These are phyloP conservation scores for Dryas iulia DNA, from an alignment of 1,140 invertebrate species.

Conservation along the genomic window DNA sequence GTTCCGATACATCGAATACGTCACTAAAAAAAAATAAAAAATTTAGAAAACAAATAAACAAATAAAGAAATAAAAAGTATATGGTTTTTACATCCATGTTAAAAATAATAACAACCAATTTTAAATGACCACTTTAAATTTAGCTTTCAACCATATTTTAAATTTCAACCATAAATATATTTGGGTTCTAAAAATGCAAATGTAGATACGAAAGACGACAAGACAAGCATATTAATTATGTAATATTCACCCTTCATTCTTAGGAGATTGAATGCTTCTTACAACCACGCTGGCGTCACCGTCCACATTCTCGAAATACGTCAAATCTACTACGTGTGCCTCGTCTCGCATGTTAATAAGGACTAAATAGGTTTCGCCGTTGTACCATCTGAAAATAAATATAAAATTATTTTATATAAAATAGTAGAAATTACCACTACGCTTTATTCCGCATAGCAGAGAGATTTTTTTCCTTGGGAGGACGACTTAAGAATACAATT, in stretches of 20 bases:
- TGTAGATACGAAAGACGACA: background rate
- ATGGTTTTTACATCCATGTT: background rate
- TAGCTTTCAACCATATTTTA: background rate
- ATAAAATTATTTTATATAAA: background rate
- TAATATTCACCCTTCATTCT: slow-evolving; percentile 69
- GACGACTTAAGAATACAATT: too few species aligned
- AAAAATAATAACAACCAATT: too few species aligned
- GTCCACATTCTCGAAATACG: slow-evolving; percentile 63
- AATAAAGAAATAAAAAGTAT: too few species aligned
- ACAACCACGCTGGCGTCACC: slow-evolving; percentile 73
- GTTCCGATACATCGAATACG: slow-evolving; percentile 35
- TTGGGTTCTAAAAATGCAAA: background rate
- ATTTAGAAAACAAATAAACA: too few species aligned
- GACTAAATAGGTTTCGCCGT: slow-evolving; percentile 50
- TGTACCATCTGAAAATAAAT: slow-evolving; percentile 56
- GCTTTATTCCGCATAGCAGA: too few species aligned
- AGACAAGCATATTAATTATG: slow-evolving; percentile 1
- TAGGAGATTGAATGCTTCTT: slow-evolving; percentile 65
- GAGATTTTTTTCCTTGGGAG: too few species aligned
- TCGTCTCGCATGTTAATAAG: slow-evolving; percentile 58
- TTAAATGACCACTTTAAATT: too few species aligned
- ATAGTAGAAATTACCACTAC: too few species aligned
- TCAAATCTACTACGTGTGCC: slow-evolving; percentile 51
- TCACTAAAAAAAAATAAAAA: slow-evolving; percentile 56
- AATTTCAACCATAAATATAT: background rate